Base-by-base conservation (phyloP, 2,888 invertebrate genomes). In the Mayetiola destructor region DNA sequence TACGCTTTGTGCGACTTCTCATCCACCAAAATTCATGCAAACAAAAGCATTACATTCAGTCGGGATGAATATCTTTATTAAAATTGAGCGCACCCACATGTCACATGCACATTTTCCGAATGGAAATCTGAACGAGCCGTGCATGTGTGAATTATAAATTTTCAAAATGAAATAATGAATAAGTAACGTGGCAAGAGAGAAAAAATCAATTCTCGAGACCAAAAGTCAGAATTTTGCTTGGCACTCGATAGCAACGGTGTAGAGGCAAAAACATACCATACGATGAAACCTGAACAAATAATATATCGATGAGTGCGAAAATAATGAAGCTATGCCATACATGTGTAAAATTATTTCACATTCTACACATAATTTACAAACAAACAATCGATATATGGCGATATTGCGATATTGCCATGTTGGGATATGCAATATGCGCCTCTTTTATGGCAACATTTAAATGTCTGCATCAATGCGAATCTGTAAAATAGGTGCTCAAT, bases 311-410 rank as follows among this genome's bases (percentile, higher is more conserved):
- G 23, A 42, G n/a, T n/a, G 27, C 27, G n/a, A 48, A n/a, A 48
- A 48, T 27, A 48, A 48, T 48, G 27, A 48, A 48, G 48, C 48
- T 23, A 48, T 27, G 48, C 27, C 48, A 48, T 48, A 48, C 48
- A 48, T n/a, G 48, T 48, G 48, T 48, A 48, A 48, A n/a, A 27
- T 48, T 48, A 48, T 48, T 48, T 27, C 27, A 16, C 27, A 48
- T 48, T 48, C 48, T 27, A 27, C 48, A 48, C 48, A 48, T 48
- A 48, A 48, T 48, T 48, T 48, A 48, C 48, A 48, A 48, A 48
- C 48, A 48, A 48, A 48, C 29, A 48, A 48, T 48, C 48, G 48
- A 48, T 48, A 48, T 27, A 42, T 23, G 20, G 18, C 27, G n/a
- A n/a, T n/a, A n/a, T n/a, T n/a, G n/a, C n/a, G n/a, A n/a, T n/a